Percentiles rank a stretch among this genome's conserved stretches.
Conservation (phyloP, 53 echinoderm and acorn worm species). For the Astropecten irregularis region DNA sequence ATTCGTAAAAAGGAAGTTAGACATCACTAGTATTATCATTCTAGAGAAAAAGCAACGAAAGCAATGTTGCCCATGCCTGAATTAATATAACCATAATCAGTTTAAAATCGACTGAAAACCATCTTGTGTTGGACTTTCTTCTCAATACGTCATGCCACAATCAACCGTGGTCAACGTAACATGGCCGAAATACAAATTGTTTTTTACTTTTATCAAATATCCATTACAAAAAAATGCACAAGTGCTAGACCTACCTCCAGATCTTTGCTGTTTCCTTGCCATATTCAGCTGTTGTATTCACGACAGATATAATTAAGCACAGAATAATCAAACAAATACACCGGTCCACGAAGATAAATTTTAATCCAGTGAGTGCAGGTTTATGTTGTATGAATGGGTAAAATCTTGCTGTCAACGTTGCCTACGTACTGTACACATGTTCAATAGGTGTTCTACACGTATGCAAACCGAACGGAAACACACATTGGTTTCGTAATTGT, state of each 20-base stretch:
- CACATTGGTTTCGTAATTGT: constrained; percentile 14
- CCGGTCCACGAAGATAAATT: not conserved
- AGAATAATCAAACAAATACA: not conserved
- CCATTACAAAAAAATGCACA: too few species aligned
- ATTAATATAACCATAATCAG: too few species aligned
- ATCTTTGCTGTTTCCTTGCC: constrained; percentile 38
- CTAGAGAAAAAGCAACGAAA: too few species aligned
- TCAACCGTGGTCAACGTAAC: too few species aligned
- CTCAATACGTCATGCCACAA: too few species aligned
- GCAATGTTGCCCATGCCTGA: too few species aligned
- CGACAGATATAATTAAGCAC: not conserved
- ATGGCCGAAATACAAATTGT: too few species aligned
- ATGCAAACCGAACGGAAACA: not conserved
- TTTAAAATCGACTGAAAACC: too few species aligned
- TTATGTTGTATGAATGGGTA: not conserved
- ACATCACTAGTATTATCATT: too few species aligned
- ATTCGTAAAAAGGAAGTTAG: too few species aligned
- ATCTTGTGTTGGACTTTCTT: too few species aligned
- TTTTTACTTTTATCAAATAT: too few species aligned
- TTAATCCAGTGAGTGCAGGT: not conserved
- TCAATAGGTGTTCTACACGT: not conserved
- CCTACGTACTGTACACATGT: not conserved
- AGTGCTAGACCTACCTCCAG: constrained; percentile 3
- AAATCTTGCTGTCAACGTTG: not conserved
- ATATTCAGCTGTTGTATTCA: not conserved